These are phyloP conservation scores for Limnodromus scolopaceus DNA, from an alignment of 2,797 vertebrate genomes.

Conservation along the genomic window DNA sequence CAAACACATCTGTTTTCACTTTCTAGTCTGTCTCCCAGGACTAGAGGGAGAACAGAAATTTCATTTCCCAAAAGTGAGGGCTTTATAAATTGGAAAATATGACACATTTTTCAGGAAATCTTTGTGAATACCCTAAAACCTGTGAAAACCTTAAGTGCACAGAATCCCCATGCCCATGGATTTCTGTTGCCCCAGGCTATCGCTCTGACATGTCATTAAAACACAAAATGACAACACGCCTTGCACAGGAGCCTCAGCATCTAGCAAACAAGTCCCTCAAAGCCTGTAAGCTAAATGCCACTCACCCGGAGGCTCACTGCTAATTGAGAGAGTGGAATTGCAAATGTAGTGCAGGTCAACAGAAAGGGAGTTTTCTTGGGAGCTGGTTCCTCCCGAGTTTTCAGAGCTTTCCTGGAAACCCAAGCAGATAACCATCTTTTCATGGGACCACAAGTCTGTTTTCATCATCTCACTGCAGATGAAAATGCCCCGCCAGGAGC, in stretches of 20 bases:
- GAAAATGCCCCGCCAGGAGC: not conserved
- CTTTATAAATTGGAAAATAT: not conserved
- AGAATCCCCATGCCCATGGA: not conserved
- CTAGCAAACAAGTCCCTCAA: not conserved
- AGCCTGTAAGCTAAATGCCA: not conserved
- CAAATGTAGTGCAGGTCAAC: not conserved
- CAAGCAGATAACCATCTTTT: not conserved
- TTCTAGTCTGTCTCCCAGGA: not conserved
- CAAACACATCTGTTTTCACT: not conserved
- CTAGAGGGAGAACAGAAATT: not conserved
- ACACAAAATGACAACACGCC: not conserved
- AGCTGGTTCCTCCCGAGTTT: not conserved
- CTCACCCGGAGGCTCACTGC: not conserved
- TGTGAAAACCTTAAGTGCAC: not conserved
- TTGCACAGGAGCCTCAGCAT: not conserved
- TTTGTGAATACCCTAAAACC: not conserved
- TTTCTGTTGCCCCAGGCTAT: not conserved
- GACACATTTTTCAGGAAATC: not conserved
- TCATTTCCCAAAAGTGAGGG: not conserved
- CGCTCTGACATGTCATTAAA: not conserved
- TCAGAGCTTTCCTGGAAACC: not conserved
- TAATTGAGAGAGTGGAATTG: not conserved
- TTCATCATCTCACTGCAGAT: not conserved
- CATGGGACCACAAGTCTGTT: not conserved
- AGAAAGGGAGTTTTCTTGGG: not conserved